Percentiles rank a stretch among this genome's conserved stretches.
phyloP scores from a whole-genome alignment of 1,140 invertebrate genomes.

The Metaphire vulgaris region DNA sequence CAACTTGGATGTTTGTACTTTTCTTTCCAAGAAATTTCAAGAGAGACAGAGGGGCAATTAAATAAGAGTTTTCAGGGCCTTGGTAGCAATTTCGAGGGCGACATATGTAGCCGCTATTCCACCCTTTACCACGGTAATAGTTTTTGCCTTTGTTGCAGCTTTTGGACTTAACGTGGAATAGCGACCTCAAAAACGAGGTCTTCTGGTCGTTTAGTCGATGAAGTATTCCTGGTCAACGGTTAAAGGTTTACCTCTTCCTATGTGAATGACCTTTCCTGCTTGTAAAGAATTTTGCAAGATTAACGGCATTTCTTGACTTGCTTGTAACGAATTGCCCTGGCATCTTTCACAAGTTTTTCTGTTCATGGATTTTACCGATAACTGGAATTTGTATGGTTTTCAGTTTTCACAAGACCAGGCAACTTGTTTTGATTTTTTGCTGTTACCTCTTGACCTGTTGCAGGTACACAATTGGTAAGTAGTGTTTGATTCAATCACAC shows the following conservation, averaged over 20 bases:
- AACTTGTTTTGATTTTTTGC: not conserved
- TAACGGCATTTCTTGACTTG: not conserved
- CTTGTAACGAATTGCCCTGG: not conserved
- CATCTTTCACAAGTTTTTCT: not conserved
- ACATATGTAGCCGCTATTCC: too few species aligned
- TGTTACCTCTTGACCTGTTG: not conserved
- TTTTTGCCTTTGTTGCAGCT: constrained; percentile 2
- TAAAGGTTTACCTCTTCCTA: not conserved
- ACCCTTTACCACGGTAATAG: not conserved
- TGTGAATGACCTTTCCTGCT: constrained; percentile 2
- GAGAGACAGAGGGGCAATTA: too few species aligned
- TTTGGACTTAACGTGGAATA: not conserved
- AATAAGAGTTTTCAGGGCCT: too few species aligned
- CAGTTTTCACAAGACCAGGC: not conserved
- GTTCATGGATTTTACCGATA: not conserved
- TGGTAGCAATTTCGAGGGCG: too few species aligned
- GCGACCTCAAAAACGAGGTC: not conserved
- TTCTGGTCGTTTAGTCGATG: not conserved
- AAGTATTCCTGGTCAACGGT: not conserved
- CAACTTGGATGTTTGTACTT: too few species aligned
- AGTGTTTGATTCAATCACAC: not conserved
- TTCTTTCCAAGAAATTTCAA: too few species aligned
- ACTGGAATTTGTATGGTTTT: not conserved
- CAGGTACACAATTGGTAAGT: too few species aligned
- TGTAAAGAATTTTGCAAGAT: not conserved